These are phyloP conservation scores for Carcinoscorpius rotundicauda DNA, from an alignment of 1,140 invertebrate genomes.

Conservation along the genomic window DNA sequence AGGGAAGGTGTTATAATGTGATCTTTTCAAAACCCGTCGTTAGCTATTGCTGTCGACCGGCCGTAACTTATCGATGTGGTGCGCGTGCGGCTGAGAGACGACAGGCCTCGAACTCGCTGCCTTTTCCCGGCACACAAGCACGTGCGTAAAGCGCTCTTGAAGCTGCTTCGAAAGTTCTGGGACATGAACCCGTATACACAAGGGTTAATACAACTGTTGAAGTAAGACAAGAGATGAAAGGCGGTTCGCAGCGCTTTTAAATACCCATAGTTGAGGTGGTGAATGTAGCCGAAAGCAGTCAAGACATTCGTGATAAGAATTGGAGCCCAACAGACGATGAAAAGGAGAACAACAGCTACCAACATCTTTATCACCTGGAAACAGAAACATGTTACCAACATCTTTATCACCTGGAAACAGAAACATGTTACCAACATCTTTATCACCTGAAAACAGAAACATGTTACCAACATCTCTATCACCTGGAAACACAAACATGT, in stretches of 20 bases:
- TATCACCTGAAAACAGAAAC: no score
- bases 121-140: constrained; percentile 24
- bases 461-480: no score
- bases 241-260: constrained; percentile 48
- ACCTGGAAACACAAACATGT: no score
- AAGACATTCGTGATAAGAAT: constrained; percentile 50
- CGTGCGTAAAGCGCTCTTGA: constrained; percentile 37
- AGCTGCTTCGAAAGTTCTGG: constrained; percentile 56
- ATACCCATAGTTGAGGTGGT: constrained; percentile 37
- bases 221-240: constrained; percentile 52
- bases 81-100: constrained; percentile 29
- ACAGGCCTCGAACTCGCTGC: constrained; percentile 13
- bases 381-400: no score
- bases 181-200: constrained; percentile 71
- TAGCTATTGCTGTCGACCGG: constrained; percentile 11
- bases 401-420: no score
- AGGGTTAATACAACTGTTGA: constrained; percentile 64
- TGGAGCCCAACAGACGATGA: constrained; percentile 54
- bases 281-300: constrained; percentile 45
- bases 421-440: no score
- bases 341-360: constrained; percentile 52
- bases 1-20: no score
- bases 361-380: constrained; percentile 57
- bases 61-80: constrained; percentile 31
- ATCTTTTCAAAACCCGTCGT: no score